Evolutionary conservation across 2,113 vertebrate genomes (phyloP).

Genomic region (Ornithorhynchus anatinus): DNA sequence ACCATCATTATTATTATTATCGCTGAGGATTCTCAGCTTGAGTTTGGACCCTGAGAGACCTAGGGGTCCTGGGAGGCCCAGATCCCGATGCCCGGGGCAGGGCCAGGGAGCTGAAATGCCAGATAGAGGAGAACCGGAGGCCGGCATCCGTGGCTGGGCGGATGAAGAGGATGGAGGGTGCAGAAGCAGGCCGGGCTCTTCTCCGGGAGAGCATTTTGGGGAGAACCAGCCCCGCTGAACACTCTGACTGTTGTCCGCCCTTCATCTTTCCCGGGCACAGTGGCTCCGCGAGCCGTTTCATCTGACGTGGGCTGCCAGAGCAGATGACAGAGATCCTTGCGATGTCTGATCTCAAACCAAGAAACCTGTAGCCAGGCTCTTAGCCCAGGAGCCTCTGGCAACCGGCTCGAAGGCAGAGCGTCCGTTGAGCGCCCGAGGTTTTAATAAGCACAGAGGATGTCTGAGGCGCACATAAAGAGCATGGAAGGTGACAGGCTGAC

Average conservation of each 20-base stretch:
- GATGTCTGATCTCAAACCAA: constrained; percentile 61
- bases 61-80: too few relatives aligned
- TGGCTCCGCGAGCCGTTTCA: constrained; percentile 52
- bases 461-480: constrained; percentile 78
- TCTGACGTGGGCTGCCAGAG: constrained; percentile 47
- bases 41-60: too few relatives aligned
- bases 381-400: constrained; percentile 62
- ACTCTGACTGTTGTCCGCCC: constrained; percentile 24
- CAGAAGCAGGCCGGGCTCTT: too few relatives aligned
- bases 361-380: constrained; percentile 69
- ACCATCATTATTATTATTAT: too few relatives aligned
- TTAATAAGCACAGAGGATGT: constrained; percentile 72
- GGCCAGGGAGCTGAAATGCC: background rate
- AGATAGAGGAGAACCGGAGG: background rate
- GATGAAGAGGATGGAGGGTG: too few relatives aligned
- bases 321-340: constrained; percentile 40
- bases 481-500: constrained; percentile 90
- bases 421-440: constrained; percentile 61
- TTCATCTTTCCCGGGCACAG: constrained; percentile 32
- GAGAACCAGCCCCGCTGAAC: background rate
- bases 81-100: too few relatives aligned
- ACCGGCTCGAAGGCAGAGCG: constrained; percentile 65
- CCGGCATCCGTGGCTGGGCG: too few relatives aligned
- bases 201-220: background rate
- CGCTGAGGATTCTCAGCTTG: too few relatives aligned